phyloP scores from a whole-genome alignment of 2,113 vertebrate genomes.

The Eolophus roseicapilla region DNA sequence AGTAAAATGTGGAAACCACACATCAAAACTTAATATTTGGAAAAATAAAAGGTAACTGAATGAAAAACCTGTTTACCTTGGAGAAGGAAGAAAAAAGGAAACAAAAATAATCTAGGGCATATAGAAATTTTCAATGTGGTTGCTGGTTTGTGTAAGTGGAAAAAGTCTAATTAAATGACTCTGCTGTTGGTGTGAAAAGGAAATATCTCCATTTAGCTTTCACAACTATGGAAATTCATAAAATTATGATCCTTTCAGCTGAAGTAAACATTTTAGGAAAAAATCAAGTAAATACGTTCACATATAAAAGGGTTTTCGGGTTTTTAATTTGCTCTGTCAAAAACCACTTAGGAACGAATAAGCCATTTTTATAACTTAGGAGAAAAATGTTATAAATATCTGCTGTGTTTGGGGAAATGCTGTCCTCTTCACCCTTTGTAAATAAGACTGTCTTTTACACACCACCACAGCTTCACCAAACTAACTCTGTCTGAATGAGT shows the following conservation, averaged over 20 bases:
- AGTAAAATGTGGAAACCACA: constrained; percentile 13
- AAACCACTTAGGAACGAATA: background rate
- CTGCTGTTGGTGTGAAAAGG: background rate
- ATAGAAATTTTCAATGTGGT: background rate
- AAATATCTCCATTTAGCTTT: background rate
- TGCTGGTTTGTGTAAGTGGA: background rate
- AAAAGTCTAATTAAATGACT: constrained; percentile 5
- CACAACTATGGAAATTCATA: background rate
- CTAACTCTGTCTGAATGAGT: background rate
- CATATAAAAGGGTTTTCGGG: background rate
- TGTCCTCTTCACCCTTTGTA: background rate
- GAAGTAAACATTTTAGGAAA: background rate
- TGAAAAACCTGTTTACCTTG: background rate
- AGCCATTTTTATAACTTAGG: background rate
- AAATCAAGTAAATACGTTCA: background rate
- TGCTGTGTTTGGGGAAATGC: background rate
- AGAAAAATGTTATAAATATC: background rate
- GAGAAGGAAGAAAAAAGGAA: background rate
- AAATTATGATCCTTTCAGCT: background rate
- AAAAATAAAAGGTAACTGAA: background rate
- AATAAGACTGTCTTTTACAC: background rate
- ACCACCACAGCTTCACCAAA: background rate
- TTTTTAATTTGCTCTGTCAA: background rate
- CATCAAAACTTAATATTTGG: constrained; percentile 3
- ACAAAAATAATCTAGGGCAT: background rate